Base-by-base conservation (phyloP, 2,113 vertebrate species). In the Reinhardtius hippoglossoides region DNA sequence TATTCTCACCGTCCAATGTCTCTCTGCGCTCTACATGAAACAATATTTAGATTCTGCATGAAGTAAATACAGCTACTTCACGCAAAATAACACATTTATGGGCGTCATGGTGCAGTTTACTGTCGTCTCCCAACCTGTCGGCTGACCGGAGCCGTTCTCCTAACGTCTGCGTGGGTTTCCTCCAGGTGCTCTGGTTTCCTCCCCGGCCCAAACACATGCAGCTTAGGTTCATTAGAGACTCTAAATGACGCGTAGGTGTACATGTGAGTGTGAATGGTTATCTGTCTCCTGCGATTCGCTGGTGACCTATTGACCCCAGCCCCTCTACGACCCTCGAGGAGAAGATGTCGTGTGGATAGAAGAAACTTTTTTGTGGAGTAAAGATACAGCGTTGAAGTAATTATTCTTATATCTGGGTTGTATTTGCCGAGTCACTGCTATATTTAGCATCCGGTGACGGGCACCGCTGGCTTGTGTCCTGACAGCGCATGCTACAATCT, bases 401-500 rank as follows among this genome's bases (percentile, higher is more conserved):
- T 58, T 67, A 56, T 12, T 40, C 20, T 2, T 21, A 9, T 5
- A 9, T 54, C 50, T 55, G 23, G 16, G 61, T 66, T 50, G 46
- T 56, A 76, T 80, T 48, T 74, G 27, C 62, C 1, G 8, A 75
- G 35, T 75, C 67, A 60, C 46, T 55, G 16, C 55, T 76, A 71
- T 80, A 70, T 74, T 71, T 72, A 65, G 65, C 70, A 31, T 70
- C 57, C 65, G 67, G 66, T 44, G 76, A 69, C 54, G 27, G 66
- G 78, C 46, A 46, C 57, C 1, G 27, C 46, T 75, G 72, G 50
- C 52, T 67, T 27, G 12, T 74, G 72, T 85, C 77, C 61, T 63
- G 84, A 79, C 79, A 67, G 63, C 61, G 71, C 63, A 58, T 50
- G 54, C 79, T 78, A 58, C 71, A 75, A 76, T 77, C 72, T 66